Percentiles rank a stretch among this genome's conserved stretches.
Evolutionary conservation across 2,888 invertebrate genomes (phyloP).

Genomic region (Fragum whitleyi): DNA sequence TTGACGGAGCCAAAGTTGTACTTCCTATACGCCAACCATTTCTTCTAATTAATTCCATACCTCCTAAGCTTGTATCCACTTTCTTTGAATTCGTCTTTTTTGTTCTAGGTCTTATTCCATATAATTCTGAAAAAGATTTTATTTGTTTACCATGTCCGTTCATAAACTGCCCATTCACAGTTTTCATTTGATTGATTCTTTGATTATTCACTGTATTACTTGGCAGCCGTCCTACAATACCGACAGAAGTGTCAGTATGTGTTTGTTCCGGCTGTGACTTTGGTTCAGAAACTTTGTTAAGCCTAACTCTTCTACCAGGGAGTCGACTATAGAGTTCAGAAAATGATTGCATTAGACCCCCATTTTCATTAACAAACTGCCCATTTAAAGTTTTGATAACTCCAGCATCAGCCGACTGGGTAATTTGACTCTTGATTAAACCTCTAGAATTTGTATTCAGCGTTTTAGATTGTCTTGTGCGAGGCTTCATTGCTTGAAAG

Average conservation of each 20-base stretch:
- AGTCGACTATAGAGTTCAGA: not conserved
- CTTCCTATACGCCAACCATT: not conserved
- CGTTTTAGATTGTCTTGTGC: not conserved
- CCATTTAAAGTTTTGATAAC: not conserved
- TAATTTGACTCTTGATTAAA: not conserved
- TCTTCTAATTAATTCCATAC: not conserved
- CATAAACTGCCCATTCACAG: not conserved
- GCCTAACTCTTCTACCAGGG: not conserved
- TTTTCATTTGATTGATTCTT: no score
- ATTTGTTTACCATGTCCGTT: not conserved
- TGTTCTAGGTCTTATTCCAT: not conserved
- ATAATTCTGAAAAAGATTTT: constrained; percentile 3
- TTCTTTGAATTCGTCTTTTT: not conserved
- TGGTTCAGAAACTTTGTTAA: no score
- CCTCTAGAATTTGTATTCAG: not conserved
- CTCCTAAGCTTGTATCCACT: not conserved
- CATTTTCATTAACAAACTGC: not conserved
- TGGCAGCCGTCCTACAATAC: no score
- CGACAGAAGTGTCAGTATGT: no score
- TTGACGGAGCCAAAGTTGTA: not conserved
- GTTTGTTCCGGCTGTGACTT: no score
- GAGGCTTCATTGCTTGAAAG: not conserved
- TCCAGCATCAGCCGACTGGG: not conserved
- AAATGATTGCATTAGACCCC: not conserved
- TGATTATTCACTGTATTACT: no score